Evolutionary conservation across 2,113 vertebrate genomes (phyloP).

Genomic region (Fulica atra): DNA sequence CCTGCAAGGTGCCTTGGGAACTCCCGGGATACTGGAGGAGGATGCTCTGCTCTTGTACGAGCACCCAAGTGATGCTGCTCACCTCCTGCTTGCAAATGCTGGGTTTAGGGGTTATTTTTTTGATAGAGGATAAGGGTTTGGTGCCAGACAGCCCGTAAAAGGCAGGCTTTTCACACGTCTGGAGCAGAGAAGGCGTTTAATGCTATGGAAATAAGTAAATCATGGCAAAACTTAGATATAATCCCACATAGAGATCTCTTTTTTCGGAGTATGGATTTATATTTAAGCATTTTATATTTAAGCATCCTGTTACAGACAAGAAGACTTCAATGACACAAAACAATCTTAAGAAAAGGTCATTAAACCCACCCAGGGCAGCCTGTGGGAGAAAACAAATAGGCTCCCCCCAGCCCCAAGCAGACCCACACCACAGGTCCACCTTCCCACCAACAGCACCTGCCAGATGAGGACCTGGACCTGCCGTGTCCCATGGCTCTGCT

Average conservation of each 20-base stretch:
- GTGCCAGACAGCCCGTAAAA: background rate
- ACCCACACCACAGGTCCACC: fast-evolving
- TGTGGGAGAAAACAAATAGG: background rate
- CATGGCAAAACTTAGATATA: background rate
- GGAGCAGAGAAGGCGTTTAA: background rate
- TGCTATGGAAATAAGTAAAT: fast-evolving
- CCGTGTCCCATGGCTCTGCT: background rate
- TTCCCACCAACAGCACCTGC: background rate
- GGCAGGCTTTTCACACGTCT: background rate
- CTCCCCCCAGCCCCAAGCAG: background rate
- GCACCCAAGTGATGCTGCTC: background rate
- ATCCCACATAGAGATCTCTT: background rate
- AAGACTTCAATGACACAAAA: background rate
- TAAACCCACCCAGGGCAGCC: background rate
- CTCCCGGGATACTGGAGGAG: background rate
- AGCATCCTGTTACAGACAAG: background rate
- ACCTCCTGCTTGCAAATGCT: background rate
- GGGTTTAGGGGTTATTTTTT: background rate
- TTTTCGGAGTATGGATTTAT: background rate
- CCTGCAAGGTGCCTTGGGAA: background rate
- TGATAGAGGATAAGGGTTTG: background rate
- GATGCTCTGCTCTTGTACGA: background rate
- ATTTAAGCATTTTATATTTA: background rate
- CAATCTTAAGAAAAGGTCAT: background rate
- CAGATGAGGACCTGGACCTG: background rate